phyloP scores from a whole-genome alignment of 2,888 invertebrate species.

The Melanostoma scalare region DNA sequence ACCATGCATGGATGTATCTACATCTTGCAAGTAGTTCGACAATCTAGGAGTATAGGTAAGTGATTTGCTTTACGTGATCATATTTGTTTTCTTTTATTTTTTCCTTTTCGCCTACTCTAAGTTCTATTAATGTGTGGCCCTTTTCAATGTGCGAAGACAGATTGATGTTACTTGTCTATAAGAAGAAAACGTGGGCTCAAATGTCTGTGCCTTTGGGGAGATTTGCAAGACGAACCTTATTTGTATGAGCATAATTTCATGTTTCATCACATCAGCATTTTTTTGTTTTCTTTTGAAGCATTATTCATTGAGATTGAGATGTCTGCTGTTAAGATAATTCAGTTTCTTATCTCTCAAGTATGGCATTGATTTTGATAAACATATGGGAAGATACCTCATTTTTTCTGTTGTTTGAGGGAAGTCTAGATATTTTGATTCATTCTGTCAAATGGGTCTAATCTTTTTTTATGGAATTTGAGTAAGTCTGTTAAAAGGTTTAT shows the following conservation, averaged over 20 bases:
- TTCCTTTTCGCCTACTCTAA: constrained; percentile 31
- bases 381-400: no score
- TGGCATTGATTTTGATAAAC: no score
- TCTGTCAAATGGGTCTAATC: no score
- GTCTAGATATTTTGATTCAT: no score
- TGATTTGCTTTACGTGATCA: constrained; percentile 64
- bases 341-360: background rate
- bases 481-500: no score
- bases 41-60: constrained; percentile 39
- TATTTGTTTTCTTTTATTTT: constrained; percentile 45
- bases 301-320: constrained; percentile 46
- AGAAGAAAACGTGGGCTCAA: constrained; percentile 39
- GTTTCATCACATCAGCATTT: constrained; percentile 47
- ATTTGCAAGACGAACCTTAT: constrained; percentile 55
- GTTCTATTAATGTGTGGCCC: constrained; percentile 46
- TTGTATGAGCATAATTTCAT: constrained; percentile 11
- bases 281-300: constrained; percentile 13
- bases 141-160: constrained; percentile 17
- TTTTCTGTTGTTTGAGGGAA: no score
- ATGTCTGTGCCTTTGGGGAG: constrained; percentile 15
- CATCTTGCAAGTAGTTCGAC: constrained; percentile 36
- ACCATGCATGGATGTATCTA: constrained; percentile 54
- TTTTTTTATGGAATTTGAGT: no score
- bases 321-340: constrained; percentile 40
- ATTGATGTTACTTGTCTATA: constrained; percentile 24